phyloP scores from a whole-genome alignment of 2,797 vertebrate species.

The Petrocephalus sullivani region DNA sequence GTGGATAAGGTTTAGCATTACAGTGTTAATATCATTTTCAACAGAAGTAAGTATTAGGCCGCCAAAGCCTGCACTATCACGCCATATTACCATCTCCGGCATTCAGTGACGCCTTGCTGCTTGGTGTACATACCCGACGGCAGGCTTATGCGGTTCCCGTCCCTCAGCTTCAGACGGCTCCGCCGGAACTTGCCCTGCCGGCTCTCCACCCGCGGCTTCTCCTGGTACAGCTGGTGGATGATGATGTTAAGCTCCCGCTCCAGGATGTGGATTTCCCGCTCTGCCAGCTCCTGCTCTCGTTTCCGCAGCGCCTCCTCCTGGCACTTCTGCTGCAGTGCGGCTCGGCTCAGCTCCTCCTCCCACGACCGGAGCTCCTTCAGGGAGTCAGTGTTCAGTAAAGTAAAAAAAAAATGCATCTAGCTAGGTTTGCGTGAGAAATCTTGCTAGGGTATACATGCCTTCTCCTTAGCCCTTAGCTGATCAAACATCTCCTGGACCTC shows the following conservation, averaged over 20 bases:
- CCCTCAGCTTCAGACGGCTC: slow-evolving; percentile 84
- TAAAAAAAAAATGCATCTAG: neutral
- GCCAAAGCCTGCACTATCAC: neutral
- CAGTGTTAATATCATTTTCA: neutral
- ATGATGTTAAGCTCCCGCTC: slow-evolving; percentile 94
- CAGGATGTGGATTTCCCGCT: slow-evolving; percentile 91
- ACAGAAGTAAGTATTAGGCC: neutral
- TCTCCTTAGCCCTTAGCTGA: slow-evolving; percentile 93
- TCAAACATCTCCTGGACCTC: slow-evolving; percentile 99
- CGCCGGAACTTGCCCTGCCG: slow-evolving; percentile 92
- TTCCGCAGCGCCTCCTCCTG: slow-evolving; percentile 84
- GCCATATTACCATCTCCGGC: neutral
- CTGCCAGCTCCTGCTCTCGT: slow-evolving; percentile 89
- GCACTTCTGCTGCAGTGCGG: slow-evolving; percentile 91
- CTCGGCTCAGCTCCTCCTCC: slow-evolving; percentile 89
- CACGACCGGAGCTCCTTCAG: slow-evolving; percentile 86
- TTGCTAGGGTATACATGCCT: slow-evolving; percentile 59
- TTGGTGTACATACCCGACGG: slow-evolving; percentile 72
- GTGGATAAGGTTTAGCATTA: neutral
- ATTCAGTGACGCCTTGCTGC: neutral
- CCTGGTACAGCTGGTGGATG: slow-evolving; percentile 94
- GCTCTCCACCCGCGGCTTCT: slow-evolving; percentile 89
- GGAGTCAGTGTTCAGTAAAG: neutral
- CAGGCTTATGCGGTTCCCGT: slow-evolving; percentile 89
- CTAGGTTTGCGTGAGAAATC: neutral